These are phyloP conservation scores for Physella acuta DNA, from an alignment of 1,140 invertebrate species.

Conservation along the genomic window DNA sequence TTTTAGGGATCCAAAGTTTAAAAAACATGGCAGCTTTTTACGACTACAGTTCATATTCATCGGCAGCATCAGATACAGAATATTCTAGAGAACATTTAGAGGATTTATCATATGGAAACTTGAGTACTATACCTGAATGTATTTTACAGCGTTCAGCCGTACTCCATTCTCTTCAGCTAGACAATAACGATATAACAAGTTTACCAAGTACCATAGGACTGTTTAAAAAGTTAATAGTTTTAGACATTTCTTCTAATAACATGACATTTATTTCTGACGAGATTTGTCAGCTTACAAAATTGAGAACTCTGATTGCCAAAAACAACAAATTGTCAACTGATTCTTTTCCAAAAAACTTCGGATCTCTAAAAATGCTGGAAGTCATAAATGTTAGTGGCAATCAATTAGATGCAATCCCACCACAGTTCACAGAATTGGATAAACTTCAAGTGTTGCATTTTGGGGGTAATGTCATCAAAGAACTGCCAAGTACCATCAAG, in stretches of 20 bases:
- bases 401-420: conserved; percentile 78
- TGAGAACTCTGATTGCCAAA: conserved; percentile 79
- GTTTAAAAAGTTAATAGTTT: conserved; percentile 63
- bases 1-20: not conserved
- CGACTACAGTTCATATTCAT: conserved; percentile 17
- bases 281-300: conserved; percentile 69
- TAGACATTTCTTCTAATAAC: conserved; percentile 89
- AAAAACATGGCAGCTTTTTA: conserved; percentile 21
- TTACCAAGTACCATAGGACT: conserved; percentile 54
- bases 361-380: conserved; percentile 65
- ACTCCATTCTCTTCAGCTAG: conserved; percentile 48
- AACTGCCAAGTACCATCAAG: conserved; percentile 79
- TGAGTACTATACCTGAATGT: conserved; percentile 50
- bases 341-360: conserved; percentile 83
- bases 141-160: conserved; percentile 34
- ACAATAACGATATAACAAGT: conserved; percentile 56
- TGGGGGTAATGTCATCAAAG: conserved; percentile 81
- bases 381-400: conserved; percentile 94
- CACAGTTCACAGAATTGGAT: conserved; percentile 78
- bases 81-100: conserved; percentile 49
- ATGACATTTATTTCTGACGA: conserved; percentile 75
- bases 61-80: conserved; percentile 38
- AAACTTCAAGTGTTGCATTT: conserved; percentile 83
- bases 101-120: conserved; percentile 51
- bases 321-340: conserved; percentile 83